Evolutionary conservation across 64 coral and sea anemone genomes (phyloP), one percentile per base, ranked within the genome.

Genomic region (Trachythela sp.): DNA sequence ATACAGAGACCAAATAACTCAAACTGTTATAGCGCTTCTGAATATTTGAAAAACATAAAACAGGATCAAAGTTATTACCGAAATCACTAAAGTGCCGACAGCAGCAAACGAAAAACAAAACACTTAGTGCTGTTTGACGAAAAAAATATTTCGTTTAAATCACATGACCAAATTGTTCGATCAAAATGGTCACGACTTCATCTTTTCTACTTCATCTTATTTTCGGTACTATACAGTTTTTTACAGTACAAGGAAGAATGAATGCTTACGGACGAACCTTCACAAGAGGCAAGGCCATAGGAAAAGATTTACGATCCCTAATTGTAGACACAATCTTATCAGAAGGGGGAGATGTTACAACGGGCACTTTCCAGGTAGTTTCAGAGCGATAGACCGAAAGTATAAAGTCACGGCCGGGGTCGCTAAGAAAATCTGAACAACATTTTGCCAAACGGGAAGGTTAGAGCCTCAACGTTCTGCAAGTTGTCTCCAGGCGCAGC

Each of bases 321-420:
- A 77, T 77, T 35, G 26, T 77, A 35, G 71, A 77, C 71, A 38
- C 29, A 35, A 77, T 77, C 30, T 34, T 77, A 38, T 32, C 30
- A 13, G 36, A 38, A 54, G 85, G 85, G 9, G 85, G 85, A 48
- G 85, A 86, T 86, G 49, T 86, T 13, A 17, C 49, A 36, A 86
- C 85, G 7, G 45, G 50, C 10, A 29, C 29, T 56, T 86, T 56
- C 31, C 48, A 15, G 85, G 85, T 2, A 51, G 13, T 10, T 52
- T 86, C 11, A 9, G 48, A 30, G 48, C 29, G 24, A 34, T 86
- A 11, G 85, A 11, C 9, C 20, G 33, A 36, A 48, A 36, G 9
- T 34, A 32, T 60, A 87, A 86, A 86, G 84, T 86, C 32, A 86
- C 35, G 8, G 48, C n/a, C 0, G 29, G n/a, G 24, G 41, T 40